phyloP scores from a whole-genome alignment of 2,113 vertebrate genomes.

The Paramisgurnus dabryanus region DNA sequence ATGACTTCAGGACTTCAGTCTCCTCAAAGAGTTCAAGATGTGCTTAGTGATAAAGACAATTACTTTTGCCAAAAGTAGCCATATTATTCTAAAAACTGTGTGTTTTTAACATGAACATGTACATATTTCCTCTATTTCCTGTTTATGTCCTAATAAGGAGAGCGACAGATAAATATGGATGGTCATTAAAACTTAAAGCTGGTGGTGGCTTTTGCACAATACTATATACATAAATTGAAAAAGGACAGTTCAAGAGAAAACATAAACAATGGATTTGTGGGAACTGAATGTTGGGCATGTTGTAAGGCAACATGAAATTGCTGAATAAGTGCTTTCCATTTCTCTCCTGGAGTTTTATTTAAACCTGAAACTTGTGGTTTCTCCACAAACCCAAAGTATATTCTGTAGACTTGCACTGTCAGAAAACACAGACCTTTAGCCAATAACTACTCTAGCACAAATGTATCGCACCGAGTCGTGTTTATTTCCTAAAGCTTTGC shows the following conservation, averaged over 20 bases:
- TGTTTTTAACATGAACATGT: too few species aligned
- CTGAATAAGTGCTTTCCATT: conserved; percentile 32
- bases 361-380: conserved; percentile 35
- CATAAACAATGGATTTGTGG: background rate
- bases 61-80: too few species aligned
- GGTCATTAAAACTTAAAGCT: too few species aligned
- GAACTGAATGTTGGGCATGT: conserved; percentile 17
- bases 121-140: too few species aligned
- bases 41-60: too few species aligned
- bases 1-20: too few species aligned
- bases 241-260: background rate
- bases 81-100: too few species aligned
- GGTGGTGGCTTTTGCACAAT: too few species aligned
- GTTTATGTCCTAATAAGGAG: too few species aligned
- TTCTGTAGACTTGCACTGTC: conserved; percentile 33
- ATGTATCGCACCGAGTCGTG: conserved; percentile 6
- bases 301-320: conserved; percentile 32
- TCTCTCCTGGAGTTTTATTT: conserved; percentile 20
- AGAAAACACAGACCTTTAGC: conserved; percentile 16
- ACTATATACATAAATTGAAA: background rate
- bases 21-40: too few species aligned
- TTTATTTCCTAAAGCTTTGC: conserved; percentile 18
- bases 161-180: too few species aligned
- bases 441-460: conserved; percentile 25
- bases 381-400: conserved; percentile 17